Percentiles rank a stretch among this genome's conserved stretches.
These are phyloP conservation scores for Acleris literana DNA, from an alignment of 2,888 invertebrate genomes.

Conservation along the genomic window DNA sequence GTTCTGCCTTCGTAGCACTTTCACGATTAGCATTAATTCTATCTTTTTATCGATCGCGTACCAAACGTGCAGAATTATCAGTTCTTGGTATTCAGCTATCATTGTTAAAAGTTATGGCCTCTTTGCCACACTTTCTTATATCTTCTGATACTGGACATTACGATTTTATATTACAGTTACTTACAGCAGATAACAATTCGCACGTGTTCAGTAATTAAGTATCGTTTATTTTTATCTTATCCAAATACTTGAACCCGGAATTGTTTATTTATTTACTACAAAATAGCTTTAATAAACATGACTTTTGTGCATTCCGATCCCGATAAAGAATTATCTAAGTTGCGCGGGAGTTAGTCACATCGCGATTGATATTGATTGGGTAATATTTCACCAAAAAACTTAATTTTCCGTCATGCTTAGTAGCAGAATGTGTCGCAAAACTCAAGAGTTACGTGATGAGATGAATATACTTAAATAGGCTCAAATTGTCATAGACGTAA, in stretches of 20 bases:
- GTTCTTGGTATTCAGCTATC: constrained; percentile 3
- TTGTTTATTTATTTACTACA: constrained; percentile 45
- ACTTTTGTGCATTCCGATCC: constrained; percentile 51
- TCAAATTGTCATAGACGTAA: neutral
- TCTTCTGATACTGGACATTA: too few relatives aligned
- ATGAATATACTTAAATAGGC: constrained; percentile 17
- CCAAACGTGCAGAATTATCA: constrained; percentile 12
- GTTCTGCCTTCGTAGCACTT: constrained; percentile 72
- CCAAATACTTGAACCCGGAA: constrained; percentile 37
- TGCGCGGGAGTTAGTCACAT: constrained; percentile 53
- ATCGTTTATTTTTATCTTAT: constrained; percentile 47
- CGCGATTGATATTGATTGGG: constrained; percentile 49
- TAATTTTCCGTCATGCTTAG: constrained; percentile 56
- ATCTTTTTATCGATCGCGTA: constrained; percentile 26
- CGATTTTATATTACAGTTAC: neutral
- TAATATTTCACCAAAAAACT: constrained; percentile 58
- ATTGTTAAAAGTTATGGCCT: too few relatives aligned
- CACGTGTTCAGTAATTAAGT: constrained; percentile 14
- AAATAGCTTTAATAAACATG: constrained; percentile 48
- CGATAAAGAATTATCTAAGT: constrained; percentile 51
- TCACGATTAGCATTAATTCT: constrained; percentile 56
- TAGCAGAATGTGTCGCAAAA: constrained; percentile 43
- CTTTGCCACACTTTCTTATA: too few relatives aligned
- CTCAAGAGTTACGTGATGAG: constrained; percentile 23
- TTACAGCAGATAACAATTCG: neutral